These are phyloP conservation scores for Hirudinaria manillensis DNA, from an alignment of 2,888 invertebrate genomes.

Conservation along the genomic window DNA sequence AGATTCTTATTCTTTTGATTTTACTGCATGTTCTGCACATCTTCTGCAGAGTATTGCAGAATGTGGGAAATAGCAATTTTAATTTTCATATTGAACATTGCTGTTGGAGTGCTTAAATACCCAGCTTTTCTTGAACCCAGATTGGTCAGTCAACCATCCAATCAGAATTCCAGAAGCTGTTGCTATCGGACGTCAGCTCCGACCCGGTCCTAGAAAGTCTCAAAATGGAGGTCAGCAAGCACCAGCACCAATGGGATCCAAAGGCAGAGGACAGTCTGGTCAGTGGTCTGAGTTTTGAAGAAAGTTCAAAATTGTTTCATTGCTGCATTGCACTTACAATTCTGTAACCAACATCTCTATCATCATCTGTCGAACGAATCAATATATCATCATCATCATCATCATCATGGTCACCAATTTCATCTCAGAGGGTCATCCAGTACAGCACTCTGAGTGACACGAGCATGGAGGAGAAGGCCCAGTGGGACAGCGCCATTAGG, in stretches of 20 bases:
- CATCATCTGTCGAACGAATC: not conserved
- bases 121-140: slow-evolving; percentile 53
- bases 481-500: slow-evolving; percentile 87
- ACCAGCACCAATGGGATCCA: slow-evolving; percentile 86
- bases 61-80: too few relatives aligned
- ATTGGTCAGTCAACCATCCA: slow-evolving; percentile 77
- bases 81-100: too few relatives aligned
- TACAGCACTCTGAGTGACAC: slow-evolving; percentile 86
- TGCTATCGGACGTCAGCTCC: slow-evolving; percentile 56
- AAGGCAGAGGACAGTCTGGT: slow-evolving; percentile 66
- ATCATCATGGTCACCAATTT: not conserved
- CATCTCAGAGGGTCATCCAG: slow-evolving; percentile 68
- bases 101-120: not conserved
- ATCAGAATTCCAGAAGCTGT: slow-evolving; percentile 61
- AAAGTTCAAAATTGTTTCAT: not conserved
- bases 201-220: slow-evolving; percentile 81
- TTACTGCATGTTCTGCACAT: not conserved
- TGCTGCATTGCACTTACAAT: not conserved
- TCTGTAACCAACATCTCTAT: not conserved
- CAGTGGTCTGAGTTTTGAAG: slow-evolving; percentile 34
- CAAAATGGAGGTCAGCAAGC: slow-evolving; percentile 77
- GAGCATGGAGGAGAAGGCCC: slow-evolving; percentile 73
- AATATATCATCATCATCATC: slow-evolving; percentile 2
- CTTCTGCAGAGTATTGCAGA: not conserved
- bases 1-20: not conserved